A percentile compares a stretch with the other conserved stretches of the same genome.
These are phyloP conservation scores for Amazonetta brasiliensis DNA, from an alignment of 2,797 vertebrate genomes.

Conservation along the genomic window DNA sequence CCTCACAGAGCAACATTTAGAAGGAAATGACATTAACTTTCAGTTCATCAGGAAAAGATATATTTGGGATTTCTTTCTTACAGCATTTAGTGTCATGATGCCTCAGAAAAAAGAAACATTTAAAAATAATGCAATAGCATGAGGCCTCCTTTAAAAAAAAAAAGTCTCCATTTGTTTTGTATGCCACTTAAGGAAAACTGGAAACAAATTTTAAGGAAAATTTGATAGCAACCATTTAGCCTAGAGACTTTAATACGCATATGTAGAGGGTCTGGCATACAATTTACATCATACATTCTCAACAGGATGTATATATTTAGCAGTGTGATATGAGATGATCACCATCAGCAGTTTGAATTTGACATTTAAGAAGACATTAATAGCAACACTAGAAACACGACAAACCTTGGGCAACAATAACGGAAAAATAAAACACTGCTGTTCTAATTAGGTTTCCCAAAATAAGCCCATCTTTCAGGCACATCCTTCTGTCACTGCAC, in stretches of 20 bases:
- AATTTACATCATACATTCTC: conserved; percentile 31
- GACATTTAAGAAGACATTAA: conserved; percentile 57
- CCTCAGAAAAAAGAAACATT: not conserved
- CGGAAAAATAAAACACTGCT: not conserved
- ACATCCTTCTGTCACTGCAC: not conserved
- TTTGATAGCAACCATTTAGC: conserved; percentile 33
- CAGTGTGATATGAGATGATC: conserved; percentile 45
- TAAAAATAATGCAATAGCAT: not conserved
- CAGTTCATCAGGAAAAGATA: conserved; percentile 36
- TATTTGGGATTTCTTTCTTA: conserved; percentile 32
- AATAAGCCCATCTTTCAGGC: conserved; percentile 4
- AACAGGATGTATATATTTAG: conserved; percentile 24
- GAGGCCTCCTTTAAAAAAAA: not conserved
- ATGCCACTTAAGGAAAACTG: not conserved
- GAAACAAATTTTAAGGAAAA: no score
- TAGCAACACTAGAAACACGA: conserved; percentile 27
- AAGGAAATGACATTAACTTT: not conserved
- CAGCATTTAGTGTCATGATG: conserved; percentile 51
- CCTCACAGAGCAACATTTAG: not conserved
- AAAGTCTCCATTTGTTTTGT: not conserved
- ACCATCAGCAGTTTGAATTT: conserved; percentile 36
- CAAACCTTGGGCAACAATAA: conserved; percentile 52
- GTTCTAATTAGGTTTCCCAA: conserved; percentile 25
- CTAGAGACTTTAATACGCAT: conserved; percentile 34
- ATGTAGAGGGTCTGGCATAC: conserved; percentile 30